Evolutionary conservation across 1,140 invertebrate species (phyloP).

Genomic region (Bombus picipes): DNA sequence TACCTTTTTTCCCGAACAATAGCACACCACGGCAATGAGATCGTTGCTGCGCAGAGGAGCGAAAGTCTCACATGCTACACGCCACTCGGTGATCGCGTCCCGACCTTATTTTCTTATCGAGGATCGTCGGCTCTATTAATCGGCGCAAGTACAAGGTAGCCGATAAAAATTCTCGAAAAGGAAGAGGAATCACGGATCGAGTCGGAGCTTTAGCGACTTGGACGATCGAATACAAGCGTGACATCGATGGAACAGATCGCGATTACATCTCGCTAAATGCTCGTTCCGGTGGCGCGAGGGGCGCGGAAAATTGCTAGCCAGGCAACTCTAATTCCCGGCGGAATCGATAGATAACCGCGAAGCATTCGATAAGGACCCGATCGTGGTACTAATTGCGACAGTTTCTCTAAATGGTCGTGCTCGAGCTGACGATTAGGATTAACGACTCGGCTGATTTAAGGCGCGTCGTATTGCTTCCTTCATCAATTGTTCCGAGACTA

Average conservation of each 20-base stretch:
- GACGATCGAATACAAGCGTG: background rate
- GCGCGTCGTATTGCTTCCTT: background rate
- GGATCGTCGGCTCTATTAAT: slow-evolving; percentile 20
- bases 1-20: slow-evolving; percentile 1
- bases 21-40: background rate
- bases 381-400: slow-evolving; percentile 22
- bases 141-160: too few relatives aligned
- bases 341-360: slow-evolving; percentile 18
- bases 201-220: background rate
- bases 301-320: slow-evolving; percentile 31
- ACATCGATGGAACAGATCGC: slow-evolving; percentile 22
- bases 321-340: slow-evolving; percentile 20
- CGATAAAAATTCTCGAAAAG: background rate
- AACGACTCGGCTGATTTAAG: background rate
- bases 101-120: background rate
- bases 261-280: slow-evolving; percentile 59
- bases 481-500: background rate
- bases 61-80: background rate
- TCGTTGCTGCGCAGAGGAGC: background rate
- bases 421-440: background rate
- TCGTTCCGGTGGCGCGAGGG: slow-evolving; percentile 29
- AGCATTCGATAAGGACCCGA: background rate
- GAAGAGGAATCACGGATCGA: background rate
- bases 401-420: background rate
- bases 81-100: too few relatives aligned